A percentile compares a stretch with the other conserved stretches of the same genome.
Evolutionary conservation across 2,113 vertebrate genomes (phyloP).

Genomic region (Datnioides undecimradiatus): DNA sequence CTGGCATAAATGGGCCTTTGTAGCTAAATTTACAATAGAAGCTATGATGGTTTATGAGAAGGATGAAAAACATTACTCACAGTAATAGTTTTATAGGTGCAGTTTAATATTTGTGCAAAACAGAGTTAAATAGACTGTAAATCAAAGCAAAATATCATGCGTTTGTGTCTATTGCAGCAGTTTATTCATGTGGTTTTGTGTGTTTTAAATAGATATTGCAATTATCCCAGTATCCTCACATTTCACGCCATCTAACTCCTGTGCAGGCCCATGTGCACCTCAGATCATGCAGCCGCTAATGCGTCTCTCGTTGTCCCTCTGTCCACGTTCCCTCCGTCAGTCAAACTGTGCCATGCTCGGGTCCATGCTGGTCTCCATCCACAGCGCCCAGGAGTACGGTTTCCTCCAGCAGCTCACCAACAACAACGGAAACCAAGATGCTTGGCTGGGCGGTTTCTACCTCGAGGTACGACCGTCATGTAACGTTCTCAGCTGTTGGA

Average conservation of each 20-base stretch:
- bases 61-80: too few relatives aligned
- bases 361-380: constrained; percentile 8
- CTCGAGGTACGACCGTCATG: constrained; percentile 12
- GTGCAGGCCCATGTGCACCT: not conserved
- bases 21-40: too few relatives aligned
- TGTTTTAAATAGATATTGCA: not conserved
- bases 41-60: too few relatives aligned
- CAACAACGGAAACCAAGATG: not conserved
- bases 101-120: too few relatives aligned
- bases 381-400: constrained; percentile 6
- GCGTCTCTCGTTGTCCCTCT: not conserved
- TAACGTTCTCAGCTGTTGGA: not conserved
- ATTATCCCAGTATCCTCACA: not conserved
- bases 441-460: constrained; percentile 40
- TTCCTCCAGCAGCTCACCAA: constrained; percentile 30
- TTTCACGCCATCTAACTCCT: not conserved
- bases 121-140: too few relatives aligned
- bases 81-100: too few relatives aligned
- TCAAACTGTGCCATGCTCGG: not conserved
- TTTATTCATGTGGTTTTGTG: not conserved
- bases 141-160: too few relatives aligned
- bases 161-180: too few relatives aligned
- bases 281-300: not conserved
- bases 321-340: constrained; percentile 2
- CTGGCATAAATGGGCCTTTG: too few relatives aligned